Evolutionary conservation across 2,888 invertebrate genomes (phyloP).

Genomic region (Thyatira batis): DNA sequence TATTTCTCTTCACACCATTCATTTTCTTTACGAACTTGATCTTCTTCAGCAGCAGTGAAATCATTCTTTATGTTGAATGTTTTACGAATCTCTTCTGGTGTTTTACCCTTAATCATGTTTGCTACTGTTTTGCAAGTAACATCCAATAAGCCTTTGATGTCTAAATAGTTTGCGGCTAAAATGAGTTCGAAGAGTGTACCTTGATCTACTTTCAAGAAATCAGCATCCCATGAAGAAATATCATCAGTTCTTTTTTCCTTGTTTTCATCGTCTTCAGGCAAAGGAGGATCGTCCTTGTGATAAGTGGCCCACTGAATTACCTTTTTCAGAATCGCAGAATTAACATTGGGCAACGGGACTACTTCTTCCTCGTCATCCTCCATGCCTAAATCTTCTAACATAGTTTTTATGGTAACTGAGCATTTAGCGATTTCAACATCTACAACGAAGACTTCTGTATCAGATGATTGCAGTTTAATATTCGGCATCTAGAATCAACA

Average conservation of each 20-base stretch:
- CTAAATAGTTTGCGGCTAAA: conserved; percentile 97
- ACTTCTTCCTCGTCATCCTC: conserved; percentile 97
- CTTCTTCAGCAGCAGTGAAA: conserved; percentile 97
- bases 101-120: conserved; percentile 99
- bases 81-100: conserved; percentile 98
- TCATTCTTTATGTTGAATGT: conserved; percentile 99
- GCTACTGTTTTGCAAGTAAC: conserved; percentile 99
- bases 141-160: conserved; percentile 96
- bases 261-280: conserved; percentile 98
- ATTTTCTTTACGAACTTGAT: conserved; percentile 98
- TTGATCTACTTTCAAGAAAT: conserved; percentile 99
- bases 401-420: conserved; percentile 98
- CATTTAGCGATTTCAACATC: conserved; percentile 98
- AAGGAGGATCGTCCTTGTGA: conserved; percentile 97
- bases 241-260: conserved; percentile 99
- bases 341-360: conserved; percentile 98
- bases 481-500: conserved; percentile 89
- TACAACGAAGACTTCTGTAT: conserved; percentile 97
- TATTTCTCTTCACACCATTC: conserved; percentile 97
- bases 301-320: conserved; percentile 96
- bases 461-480: conserved; percentile 96
- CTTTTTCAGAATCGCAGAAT: conserved; percentile 97
- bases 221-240: conserved; percentile 99
- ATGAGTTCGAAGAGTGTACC: conserved; percentile 98
- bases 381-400: conserved; percentile 97